These are phyloP conservation scores for Neotoma lepida DNA, from an alignment of 2,113 vertebrate genomes.

Conservation along the genomic window DNA sequence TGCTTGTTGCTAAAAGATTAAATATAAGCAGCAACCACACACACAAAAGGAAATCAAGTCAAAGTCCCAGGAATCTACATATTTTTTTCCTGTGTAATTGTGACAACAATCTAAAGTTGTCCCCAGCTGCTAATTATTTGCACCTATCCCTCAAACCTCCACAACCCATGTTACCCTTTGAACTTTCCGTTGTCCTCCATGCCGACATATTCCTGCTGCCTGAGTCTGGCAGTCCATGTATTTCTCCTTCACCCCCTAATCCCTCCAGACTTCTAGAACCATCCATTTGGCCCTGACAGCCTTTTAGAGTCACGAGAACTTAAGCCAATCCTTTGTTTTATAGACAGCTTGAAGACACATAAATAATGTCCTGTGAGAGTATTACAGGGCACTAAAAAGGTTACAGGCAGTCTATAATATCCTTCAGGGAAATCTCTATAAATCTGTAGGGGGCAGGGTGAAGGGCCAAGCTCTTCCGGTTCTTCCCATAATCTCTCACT, in stretches of 20 bases:
- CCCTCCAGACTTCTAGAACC: background rate
- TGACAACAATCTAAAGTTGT: background rate
- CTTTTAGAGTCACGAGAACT: conserved; percentile 7
- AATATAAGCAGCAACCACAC: conserved; percentile 1
- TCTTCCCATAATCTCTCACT: conserved; percentile 20
- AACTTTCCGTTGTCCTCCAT: background rate
- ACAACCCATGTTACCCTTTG: background rate
- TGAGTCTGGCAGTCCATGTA: background rate
- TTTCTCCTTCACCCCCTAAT: background rate
- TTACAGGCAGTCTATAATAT: background rate
- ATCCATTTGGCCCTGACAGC: conserved; percentile 11
- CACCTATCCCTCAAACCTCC: background rate
- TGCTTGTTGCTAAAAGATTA: conserved; percentile 45
- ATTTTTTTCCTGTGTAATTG: conserved; percentile 8
- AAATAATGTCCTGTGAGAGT: conserved; percentile 13
- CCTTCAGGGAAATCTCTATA: conserved; percentile 54
- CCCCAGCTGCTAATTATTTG: background rate
- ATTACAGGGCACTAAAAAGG: conserved; percentile 45
- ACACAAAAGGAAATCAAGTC: background rate
- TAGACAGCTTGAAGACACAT: background rate
- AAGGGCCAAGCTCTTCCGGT: background rate
- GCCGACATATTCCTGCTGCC: background rate
- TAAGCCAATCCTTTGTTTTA: conserved; percentile 55
- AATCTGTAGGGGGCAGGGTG: background rate
- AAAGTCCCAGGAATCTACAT: background rate